Conservation (phyloP, 2,888 invertebrate species). For the Drosophila tripunctata region DNA sequence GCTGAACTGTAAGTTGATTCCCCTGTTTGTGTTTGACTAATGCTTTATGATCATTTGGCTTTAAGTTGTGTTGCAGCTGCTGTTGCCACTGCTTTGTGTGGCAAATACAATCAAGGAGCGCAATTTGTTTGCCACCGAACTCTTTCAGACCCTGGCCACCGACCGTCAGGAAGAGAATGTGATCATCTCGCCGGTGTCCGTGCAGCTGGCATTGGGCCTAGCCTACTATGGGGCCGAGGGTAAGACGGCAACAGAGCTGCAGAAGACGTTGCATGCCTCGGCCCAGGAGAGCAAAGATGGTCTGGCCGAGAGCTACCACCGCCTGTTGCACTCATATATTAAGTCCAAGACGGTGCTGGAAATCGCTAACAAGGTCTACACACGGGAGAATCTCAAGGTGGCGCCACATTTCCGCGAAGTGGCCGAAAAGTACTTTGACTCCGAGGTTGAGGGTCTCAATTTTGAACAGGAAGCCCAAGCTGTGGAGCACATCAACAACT, state of each 20-base stretch:
- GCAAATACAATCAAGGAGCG: conserved; percentile 76
- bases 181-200: conserved; percentile 79
- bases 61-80: conserved; percentile 34
- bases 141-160: conserved; percentile 79
- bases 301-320: conserved; percentile 77
- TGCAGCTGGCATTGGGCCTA: conserved; percentile 77
- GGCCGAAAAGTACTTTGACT: conserved; percentile 87
- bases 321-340: conserved; percentile 78
- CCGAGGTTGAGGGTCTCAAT: conserved; percentile 88
- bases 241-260: conserved; percentile 72
- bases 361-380: conserved; percentile 91
- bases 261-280: conserved; percentile 76
- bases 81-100: conserved; percentile 33
- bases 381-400: conserved; percentile 86
- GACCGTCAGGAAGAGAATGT: conserved; percentile 79
- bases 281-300: conserved; percentile 78
- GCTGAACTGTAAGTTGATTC: conserved; percentile 49
- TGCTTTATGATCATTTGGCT: not conserved
- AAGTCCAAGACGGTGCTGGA: conserved; percentile 83
- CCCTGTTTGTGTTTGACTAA: conserved; percentile 1
- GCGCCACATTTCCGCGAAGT: conserved; percentile 86
- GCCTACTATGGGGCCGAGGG: conserved; percentile 80
- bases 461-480: conserved; percentile 86
- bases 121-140: conserved; percentile 80
- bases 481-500: conserved; percentile 89